A percentile compares a stretch with the other conserved stretches of the same genome.
phyloP scores from a whole-genome alignment of 2,888 invertebrate genomes.

The Silvanus unidentatus region DNA sequence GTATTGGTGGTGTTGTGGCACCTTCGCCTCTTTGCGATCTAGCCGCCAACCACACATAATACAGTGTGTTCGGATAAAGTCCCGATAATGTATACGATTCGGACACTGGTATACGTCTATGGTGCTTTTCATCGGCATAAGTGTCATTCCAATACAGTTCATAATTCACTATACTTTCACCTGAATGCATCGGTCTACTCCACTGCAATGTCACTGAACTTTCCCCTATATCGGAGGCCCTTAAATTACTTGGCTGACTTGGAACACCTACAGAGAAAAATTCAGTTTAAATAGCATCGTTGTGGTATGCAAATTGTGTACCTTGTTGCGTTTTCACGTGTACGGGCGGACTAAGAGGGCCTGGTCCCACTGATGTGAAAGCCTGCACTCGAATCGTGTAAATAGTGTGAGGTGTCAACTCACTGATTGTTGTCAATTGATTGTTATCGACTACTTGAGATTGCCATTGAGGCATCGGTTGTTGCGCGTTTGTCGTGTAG shows the following conservation, averaged over 20 bases:
- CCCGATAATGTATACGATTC: conserved; percentile 84
- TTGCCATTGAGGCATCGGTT: conserved; percentile 85
- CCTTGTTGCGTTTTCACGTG: conserved; percentile 97
- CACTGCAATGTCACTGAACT: conserved; percentile 87
- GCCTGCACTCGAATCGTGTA: conserved; percentile 94
- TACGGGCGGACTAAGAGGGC: conserved; percentile 93
- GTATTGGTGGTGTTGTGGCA: conserved; percentile 89
- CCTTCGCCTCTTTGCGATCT: conserved; percentile 90
- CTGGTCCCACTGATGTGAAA: conserved; percentile 89
- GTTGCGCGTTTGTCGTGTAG: conserved; percentile 85
- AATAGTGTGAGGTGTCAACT: conserved; percentile 84
- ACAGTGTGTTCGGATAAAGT: conserved; percentile 91
- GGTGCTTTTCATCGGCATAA: conserved; percentile 83
- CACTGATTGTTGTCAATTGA: conserved; percentile 86
- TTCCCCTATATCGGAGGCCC: conserved; percentile 81
- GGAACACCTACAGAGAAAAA: conserved; percentile 83
- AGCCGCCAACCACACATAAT: conserved; percentile 95
- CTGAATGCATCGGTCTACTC: conserved; percentile 86
- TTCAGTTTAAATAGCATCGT: not conserved
- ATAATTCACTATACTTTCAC: conserved; percentile 90
- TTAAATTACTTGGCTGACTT: conserved; percentile 87
- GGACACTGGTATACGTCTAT: conserved; percentile 74
- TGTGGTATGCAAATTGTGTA: conserved; percentile 40
- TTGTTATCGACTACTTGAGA: conserved; percentile 91
- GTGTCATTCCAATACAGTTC: conserved; percentile 97